phyloP scores from a whole-genome alignment of 1,140 invertebrate species.

The Armadillidium nasatum region DNA sequence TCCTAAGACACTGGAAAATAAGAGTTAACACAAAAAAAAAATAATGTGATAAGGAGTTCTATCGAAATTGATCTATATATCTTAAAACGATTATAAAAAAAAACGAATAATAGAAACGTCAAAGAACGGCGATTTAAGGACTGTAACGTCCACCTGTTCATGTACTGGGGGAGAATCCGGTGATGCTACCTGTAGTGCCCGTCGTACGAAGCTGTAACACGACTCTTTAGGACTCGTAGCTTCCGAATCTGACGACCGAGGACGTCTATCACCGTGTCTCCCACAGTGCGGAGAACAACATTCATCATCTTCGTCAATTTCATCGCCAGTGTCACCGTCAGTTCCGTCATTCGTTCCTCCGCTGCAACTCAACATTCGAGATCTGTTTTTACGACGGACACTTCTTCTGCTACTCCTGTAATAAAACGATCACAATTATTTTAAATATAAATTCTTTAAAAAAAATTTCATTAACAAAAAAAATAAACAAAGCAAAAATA shows the following conservation, averaged over 20 bases:
- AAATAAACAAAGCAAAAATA: background rate
- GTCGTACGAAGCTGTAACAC: conserved; percentile 85
- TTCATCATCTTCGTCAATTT: background rate
- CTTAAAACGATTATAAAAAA: no score
- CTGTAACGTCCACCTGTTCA: background rate
- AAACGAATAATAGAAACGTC: background rate
- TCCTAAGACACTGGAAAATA: no score
- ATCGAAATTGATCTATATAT: no score
- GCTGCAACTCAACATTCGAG: background rate
- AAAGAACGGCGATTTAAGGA: background rate
- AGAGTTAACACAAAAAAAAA: no score
- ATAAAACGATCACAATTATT: background rate
- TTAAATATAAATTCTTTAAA: background rate
- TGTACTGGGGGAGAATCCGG: background rate
- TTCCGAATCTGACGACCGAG: conserved; percentile 22
- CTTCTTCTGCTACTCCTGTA: background rate
- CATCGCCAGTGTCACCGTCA: background rate
- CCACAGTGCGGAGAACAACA: background rate
- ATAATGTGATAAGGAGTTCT: no score
- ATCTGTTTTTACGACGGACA: background rate
- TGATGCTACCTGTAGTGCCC: conserved; percentile 68
- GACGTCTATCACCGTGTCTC: background rate
- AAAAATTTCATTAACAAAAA: no score
- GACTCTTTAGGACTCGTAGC: conserved; percentile 70
- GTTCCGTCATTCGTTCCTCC: background rate